Evolutionary conservation across 2,888 invertebrate genomes (phyloP), one percentile per base, ranked within the genome.

Genomic region (Spisula subtruncata): DNA sequence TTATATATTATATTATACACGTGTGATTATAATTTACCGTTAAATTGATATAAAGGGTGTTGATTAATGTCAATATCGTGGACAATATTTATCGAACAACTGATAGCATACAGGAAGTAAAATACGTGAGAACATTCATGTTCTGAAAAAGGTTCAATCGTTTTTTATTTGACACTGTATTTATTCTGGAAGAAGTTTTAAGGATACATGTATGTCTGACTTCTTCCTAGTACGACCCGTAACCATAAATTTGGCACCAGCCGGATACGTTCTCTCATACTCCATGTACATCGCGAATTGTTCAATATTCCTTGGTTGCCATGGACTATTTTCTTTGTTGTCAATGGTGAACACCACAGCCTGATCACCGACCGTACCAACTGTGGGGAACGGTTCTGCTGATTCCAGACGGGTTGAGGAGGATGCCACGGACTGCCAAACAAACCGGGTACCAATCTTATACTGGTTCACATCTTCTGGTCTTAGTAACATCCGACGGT

Each of bases 381-480:
- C 86, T 2, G 93, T 93, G 12, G 93, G 93, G 60, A 93, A 93
- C 0, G 91, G 83, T 0, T 80, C 20, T 0, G 93, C 93, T 46
- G 85, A 85, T 18, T 85, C 75, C 14, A 66, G 54, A 12, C 75
- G 32, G 1, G 89, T 81, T 0, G 93, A 90, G 0, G 93, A 93
- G 2, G 93, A 93, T 0, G 92, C 91, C n/a, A 93, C 91, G 0
- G 92, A 90, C 5, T 90, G 81, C 93, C 93, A 93, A n/a, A 84
- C 80, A 79, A 93, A 93, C 35, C 80, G 88, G 10, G 82, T 87
- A 6, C 93, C 93, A 32, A 85, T 60, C 20, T 81, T 20, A 66
- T 93, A 93, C 41, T 91, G 88, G 20, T 87, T 32, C 0, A 84
- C 20, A 83, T 93, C 91, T 0, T n/a, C 66, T 75, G 84, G 35